Evolutionary conservation across 2,113 vertebrate genomes (phyloP), one percentile per base, ranked within the genome.

Genomic region (Butastur rufipennis): DNA sequence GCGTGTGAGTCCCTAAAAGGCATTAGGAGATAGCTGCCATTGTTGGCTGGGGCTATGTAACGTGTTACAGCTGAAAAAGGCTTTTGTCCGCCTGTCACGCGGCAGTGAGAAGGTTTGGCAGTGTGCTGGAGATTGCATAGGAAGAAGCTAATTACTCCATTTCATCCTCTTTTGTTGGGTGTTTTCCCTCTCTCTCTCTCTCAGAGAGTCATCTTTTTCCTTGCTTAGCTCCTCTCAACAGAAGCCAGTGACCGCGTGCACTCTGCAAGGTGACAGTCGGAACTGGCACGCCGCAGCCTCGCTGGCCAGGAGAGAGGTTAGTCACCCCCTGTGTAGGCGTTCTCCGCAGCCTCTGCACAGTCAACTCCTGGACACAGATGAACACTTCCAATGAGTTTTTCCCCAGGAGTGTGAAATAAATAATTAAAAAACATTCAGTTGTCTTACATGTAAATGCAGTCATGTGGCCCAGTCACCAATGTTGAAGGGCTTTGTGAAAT

Each of bases 111-210:
- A 66, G 72, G 59, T 52, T 93, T 95, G 93, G 74, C 90, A 92
- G 47, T 1, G 1, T 7, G 32, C 71, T 95, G 81, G 14, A 40
- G 43, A 61, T 88, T 59, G 65, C 61, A 58, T 52, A 86, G 43
- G 93, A 88, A 62, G 73, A 84, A 85, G 40, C 67, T 86, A 91
- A 96, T 94, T 80, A 67, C 81, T 88, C 70, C 42, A 66, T 96
- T 92, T 93, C 53, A 31, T 48, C 67, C 67, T 93, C 83, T 91
- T 85, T 86, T 55, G 58, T 86, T 70, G 71, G 55, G 38, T 74
- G 4, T 56, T 92, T 86, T 80, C 73, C 81, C 59, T 34, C 21
- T 23, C n/a, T 6, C 34, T 96, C 47, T 62, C 25, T 93, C 62
- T 62, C 34, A 26, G 72, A 48, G 80, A 56, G 63, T 17, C 10